phyloP scores from a whole-genome alignment of 2,888 invertebrate species.

The Agonopterix heracliana region DNA sequence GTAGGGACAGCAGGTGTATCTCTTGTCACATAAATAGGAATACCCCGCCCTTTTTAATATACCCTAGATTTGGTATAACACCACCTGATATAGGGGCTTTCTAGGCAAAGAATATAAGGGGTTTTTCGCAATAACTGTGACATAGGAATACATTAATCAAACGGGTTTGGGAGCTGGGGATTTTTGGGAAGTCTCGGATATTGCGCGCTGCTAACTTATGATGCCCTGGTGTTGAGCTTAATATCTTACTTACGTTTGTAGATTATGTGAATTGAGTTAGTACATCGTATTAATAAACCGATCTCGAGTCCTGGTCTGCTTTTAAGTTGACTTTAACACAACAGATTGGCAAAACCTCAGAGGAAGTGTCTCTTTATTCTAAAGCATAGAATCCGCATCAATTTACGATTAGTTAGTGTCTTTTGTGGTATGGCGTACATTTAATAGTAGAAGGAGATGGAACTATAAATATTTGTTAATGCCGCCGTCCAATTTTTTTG shows the following conservation, averaged over 20 bases:
- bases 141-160: slow-evolving; percentile 72
- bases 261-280: not conserved
- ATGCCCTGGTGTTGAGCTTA: slow-evolving; percentile 40
- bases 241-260: slow-evolving; percentile 27
- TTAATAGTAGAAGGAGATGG: too few relatives aligned
- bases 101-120: slow-evolving; percentile 44
- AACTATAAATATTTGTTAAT: too few relatives aligned
- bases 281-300: too few relatives aligned
- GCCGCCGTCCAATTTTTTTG: too few relatives aligned
- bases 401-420: too few relatives aligned
- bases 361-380: too few relatives aligned
- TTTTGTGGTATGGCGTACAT: too few relatives aligned
- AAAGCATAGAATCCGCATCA: too few relatives aligned
- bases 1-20: slow-evolving; percentile 45
- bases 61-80: slow-evolving; percentile 71
- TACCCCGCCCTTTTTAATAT: slow-evolving; percentile 66
- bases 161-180: slow-evolving; percentile 36
- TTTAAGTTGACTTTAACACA: too few relatives aligned
- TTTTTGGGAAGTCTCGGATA: slow-evolving; percentile 51
- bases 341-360: too few relatives aligned
- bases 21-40: slow-evolving; percentile 55
- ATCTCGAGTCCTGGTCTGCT: too few relatives aligned
- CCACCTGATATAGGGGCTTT: slow-evolving; percentile 53
- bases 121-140: slow-evolving; percentile 61
- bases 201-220: slow-evolving; percentile 61